Evolutionary conservation across 2,113 vertebrate species (phyloP).

Genomic region (Emydura subglobosa): DNA sequence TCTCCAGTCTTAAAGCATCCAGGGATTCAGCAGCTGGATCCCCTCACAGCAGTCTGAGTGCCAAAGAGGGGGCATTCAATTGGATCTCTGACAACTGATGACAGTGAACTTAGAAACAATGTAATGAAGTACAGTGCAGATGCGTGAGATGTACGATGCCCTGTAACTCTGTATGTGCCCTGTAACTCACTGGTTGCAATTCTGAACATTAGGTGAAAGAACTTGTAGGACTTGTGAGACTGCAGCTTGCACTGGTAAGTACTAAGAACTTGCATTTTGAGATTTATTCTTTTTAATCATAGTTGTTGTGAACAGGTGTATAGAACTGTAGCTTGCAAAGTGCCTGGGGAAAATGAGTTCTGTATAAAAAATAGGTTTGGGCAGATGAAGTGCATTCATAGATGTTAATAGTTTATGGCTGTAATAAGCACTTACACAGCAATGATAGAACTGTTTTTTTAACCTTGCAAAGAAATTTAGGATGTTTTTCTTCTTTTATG

Average conservation of each 20-base stretch:
- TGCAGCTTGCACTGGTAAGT: not conserved
- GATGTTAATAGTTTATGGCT: not conserved
- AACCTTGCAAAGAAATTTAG: not conserved
- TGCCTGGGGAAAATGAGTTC: not conserved
- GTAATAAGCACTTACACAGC: not conserved
- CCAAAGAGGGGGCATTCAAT: too few species aligned
- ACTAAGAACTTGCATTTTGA: not conserved
- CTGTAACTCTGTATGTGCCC: not conserved
- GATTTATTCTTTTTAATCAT: conserved; percentile 41
- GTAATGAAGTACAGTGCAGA: not conserved
- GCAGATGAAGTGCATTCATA: not conserved
- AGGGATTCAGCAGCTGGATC: too few species aligned
- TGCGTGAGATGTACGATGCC: not conserved
- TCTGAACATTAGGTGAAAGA: not conserved
- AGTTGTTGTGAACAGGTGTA: not conserved
- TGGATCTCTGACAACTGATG: not conserved
- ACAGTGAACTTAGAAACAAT: not conserved
- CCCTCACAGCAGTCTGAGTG: too few species aligned
- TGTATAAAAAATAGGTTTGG: not conserved
- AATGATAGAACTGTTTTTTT: not conserved
- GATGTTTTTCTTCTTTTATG: not conserved
- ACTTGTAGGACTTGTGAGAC: not conserved
- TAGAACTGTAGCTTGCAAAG: not conserved
- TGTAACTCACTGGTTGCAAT: not conserved
- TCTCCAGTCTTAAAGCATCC: too few species aligned